Percentiles rank a stretch among this genome's conserved stretches.
Evolutionary conservation across 2,797 vertebrate species (phyloP).

Genomic region (Sebastes ruberrimus): DNA sequence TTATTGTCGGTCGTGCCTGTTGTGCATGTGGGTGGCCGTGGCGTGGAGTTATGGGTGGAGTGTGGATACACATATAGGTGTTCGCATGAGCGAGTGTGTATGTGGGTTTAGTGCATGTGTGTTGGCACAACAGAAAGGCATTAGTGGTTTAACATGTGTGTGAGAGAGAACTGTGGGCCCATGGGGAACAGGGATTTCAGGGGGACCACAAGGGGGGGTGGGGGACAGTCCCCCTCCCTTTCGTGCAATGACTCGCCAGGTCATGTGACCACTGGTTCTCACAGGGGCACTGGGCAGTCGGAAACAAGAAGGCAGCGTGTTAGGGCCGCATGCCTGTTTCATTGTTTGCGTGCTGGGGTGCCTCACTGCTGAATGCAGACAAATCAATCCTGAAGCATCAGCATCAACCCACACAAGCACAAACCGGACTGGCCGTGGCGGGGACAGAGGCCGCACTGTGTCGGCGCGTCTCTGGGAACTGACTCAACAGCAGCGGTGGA

Average conservation of each 20-base stretch:
- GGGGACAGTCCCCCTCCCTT: not conserved
- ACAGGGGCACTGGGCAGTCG: slow-evolving; percentile 60
- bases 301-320: slow-evolving; percentile 73
- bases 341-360: slow-evolving; percentile 66
- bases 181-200: slow-evolving; percentile 36
- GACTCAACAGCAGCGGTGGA: slow-evolving; percentile 29
- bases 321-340: slow-evolving; percentile 70
- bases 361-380: slow-evolving; percentile 72
- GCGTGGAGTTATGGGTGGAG: slow-evolving; percentile 28
- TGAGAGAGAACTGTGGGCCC: slow-evolving; percentile 16
- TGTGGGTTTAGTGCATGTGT: slow-evolving; percentile 35
- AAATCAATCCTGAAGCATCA: slow-evolving; percentile 75
- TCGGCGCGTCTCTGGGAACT: slow-evolving; percentile 57
- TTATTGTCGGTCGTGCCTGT: slow-evolving; percentile 66
- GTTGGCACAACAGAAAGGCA: slow-evolving; percentile 51
- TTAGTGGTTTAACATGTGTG: slow-evolving; percentile 57
- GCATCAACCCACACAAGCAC: slow-evolving; percentile 54
- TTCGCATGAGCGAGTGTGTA: slow-evolving; percentile 40
- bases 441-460: slow-evolving; percentile 67
- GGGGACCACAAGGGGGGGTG: not conserved
- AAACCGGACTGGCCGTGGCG: slow-evolving; percentile 33
- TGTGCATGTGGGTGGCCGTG: slow-evolving; percentile 74
- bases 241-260: slow-evolving; percentile 46
- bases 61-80: slow-evolving; percentile 33
- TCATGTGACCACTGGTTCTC: slow-evolving; percentile 77